These are phyloP conservation scores for Acomys russatus DNA, from an alignment of 2,797 vertebrate genomes.

Conservation along the genomic window DNA sequence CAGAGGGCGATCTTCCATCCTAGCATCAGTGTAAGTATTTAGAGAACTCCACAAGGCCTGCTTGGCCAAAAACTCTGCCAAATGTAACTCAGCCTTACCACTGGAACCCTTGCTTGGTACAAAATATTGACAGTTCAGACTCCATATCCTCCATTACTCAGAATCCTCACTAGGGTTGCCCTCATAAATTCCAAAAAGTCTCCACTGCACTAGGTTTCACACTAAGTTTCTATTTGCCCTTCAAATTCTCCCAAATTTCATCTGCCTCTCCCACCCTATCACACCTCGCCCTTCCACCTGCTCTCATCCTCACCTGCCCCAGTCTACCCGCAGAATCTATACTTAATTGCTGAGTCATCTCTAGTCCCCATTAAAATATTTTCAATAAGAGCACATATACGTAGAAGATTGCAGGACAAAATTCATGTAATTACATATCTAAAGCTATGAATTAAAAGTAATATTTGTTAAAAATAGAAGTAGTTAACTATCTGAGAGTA, in stretches of 20 bases:
- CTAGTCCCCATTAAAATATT: not conserved
- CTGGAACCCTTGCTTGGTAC: not conserved
- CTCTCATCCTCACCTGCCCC: too few relatives aligned
- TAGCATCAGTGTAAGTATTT: not conserved
- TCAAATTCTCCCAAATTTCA: too few relatives aligned
- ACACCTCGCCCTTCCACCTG: too few relatives aligned
- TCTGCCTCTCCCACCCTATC: too few relatives aligned
- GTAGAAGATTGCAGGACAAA: not conserved
- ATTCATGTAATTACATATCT: not conserved
- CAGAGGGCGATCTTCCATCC: not conserved
- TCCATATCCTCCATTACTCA: not conserved
- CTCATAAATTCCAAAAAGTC: not conserved
- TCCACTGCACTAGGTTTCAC: too few relatives aligned
- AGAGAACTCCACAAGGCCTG: rapidly evolving
- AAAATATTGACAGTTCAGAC: not conserved
- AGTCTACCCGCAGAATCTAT: not conserved
- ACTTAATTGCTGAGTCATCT: too few relatives aligned
- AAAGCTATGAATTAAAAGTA: not conserved
- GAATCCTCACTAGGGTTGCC: not conserved
- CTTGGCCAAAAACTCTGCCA: too few relatives aligned
- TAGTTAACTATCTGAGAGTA: not conserved
- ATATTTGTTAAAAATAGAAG: not conserved
- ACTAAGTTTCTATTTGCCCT: not conserved
- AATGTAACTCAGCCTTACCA: not conserved
- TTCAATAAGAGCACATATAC: not conserved